phyloP scores from a whole-genome alignment of 2,113 vertebrate species.

The Brachirus orientalis region DNA sequence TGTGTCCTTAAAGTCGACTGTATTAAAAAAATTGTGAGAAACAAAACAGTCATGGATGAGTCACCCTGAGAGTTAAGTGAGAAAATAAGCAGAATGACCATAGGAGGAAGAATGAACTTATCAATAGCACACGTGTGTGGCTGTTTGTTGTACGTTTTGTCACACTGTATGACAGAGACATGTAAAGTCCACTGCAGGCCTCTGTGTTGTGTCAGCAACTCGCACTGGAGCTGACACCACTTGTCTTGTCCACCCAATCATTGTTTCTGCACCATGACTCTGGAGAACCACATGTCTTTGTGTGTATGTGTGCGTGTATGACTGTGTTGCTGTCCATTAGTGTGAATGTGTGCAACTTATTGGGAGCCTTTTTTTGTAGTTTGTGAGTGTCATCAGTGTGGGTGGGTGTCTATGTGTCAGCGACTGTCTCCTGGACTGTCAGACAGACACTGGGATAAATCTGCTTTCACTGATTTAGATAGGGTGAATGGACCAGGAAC shows the following conservation, averaged over 20 bases:
- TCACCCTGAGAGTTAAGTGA: background rate
- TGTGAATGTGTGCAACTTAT: background rate
- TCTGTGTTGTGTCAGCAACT: conserved; percentile 72
- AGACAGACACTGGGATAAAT: conserved; percentile 29
- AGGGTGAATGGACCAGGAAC: conserved; percentile 19
- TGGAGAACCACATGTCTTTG: conserved; percentile 41
- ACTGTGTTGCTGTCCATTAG: conserved; percentile 12
- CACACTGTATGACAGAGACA: conserved; percentile 28
- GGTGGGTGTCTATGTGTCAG: background rate
- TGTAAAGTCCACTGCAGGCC: conserved; percentile 48
- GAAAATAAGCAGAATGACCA: background rate
- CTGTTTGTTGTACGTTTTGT: conserved; percentile 27
- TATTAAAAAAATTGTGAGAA: background rate
- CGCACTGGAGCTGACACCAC: conserved; percentile 63
- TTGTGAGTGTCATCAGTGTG: too few relatives aligned
- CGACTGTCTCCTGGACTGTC: conserved; percentile 16
- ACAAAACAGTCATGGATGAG: background rate
- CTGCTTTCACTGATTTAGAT: conserved; percentile 33
- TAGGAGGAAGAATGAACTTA: too few relatives aligned
- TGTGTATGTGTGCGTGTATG: background rate
- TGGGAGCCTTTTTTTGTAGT: conserved; percentile 10
- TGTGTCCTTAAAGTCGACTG: background rate
- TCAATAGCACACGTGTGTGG: background rate
- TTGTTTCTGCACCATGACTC: conserved; percentile 39
- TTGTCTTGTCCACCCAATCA: conserved; percentile 58